Evolutionary conservation across 64 coral and sea anemone species (phyloP), one percentile per base, ranked within the genome.

Genomic region (Stylophora pistillata): DNA sequence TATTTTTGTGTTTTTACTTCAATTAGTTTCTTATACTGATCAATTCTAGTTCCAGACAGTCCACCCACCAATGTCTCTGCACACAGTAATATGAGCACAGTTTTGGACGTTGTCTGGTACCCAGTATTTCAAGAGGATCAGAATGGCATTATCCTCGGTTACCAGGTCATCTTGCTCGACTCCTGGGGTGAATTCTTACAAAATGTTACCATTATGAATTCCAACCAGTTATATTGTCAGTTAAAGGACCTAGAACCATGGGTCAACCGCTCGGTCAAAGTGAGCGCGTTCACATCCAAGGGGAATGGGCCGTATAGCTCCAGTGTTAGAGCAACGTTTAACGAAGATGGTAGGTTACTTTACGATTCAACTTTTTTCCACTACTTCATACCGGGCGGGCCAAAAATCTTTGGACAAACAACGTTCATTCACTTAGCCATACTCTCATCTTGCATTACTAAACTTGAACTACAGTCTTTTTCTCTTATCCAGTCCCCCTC

Each of bases 131-230:
- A 74, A 6, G 79, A 84, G 9, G 53, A 90, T 57, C 80, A 90
- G 59, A 90, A 90, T 10, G 89, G 89, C 15, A 47, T 90, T 13
- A 90, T 90, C 56, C 71, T 84, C 20, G 89, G 89, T 5, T 90
- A 90, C 77, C 78, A 33, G 16, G 53, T 70, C 34, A 26, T 52
- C 23, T 75, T 90, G 15, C 54, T 27, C 30, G 60, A 74, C 17
- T 63, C 70, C 7, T 74, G 33, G 71, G 89, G 78, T n/a, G 34
- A 0, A 21, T 56, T 30, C 27, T 15, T 90, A 53, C 83, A 29
- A 61, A 90, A 62, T 17, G 69, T 23, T 10, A 52, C 72, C 53
- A 17, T 74, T 10, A 28, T 71, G 18, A 37, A 47, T 75, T 64
- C 30, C 16, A 75, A 11, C 1, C 20, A 64, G 53, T 31, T 55